Evolutionary conservation across 2,113 vertebrate genomes (phyloP).

Genomic region (Illadopsis cleaveri): DNA sequence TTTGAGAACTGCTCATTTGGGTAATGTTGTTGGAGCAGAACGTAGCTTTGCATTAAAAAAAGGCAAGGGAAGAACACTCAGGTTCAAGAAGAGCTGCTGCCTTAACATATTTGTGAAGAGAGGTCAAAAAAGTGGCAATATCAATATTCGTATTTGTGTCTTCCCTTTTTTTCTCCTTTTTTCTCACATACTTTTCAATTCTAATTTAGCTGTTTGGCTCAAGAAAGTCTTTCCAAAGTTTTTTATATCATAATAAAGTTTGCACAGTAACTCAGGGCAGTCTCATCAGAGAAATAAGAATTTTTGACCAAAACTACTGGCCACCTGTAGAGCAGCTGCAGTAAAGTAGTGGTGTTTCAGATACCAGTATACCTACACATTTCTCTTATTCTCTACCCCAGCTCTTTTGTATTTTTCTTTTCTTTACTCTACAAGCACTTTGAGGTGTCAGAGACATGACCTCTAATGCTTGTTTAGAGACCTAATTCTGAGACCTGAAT

Average conservation of each 20-base stretch:
- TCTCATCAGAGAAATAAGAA: background rate
- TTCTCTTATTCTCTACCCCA: background rate
- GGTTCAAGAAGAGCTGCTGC: background rate
- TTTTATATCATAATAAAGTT: background rate
- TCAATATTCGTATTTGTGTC: background rate
- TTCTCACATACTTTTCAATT: background rate
- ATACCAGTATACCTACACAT: background rate
- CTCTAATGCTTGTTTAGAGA: background rate
- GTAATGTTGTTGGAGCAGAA: background rate
- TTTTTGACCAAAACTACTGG: background rate
- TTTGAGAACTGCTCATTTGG: background rate
- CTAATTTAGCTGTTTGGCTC: background rate
- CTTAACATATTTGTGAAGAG: background rate
- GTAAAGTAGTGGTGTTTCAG: background rate
- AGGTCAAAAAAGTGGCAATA: background rate
- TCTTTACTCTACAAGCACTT: background rate
- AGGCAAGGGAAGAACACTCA: background rate
- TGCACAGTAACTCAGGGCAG: background rate
- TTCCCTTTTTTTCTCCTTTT: background rate
- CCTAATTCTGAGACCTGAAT: background rate
- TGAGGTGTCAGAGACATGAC: background rate
- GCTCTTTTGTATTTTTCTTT: background rate
- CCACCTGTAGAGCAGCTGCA: background rate
- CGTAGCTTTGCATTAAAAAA: background rate
- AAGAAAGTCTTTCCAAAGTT: background rate